These are phyloP conservation scores for Gila orcuttii DNA, from an alignment of 2,113 vertebrate genomes.

Conservation along the genomic window DNA sequence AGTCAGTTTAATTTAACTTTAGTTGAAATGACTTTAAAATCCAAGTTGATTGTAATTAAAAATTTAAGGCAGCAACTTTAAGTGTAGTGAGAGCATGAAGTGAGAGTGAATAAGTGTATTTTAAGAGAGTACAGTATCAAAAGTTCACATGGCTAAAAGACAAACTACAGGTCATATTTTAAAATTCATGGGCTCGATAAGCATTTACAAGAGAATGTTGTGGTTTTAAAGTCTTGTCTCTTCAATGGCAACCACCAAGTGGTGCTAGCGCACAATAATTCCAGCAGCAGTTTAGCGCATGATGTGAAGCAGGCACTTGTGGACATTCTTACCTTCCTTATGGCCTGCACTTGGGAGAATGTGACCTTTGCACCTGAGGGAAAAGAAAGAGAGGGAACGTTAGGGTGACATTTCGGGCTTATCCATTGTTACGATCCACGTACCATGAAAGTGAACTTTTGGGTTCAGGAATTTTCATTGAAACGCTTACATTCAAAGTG, in stretches of 20 bases:
- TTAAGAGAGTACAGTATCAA: neutral
- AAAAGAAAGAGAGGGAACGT: slow-evolving; percentile 20
- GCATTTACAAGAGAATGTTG: neutral
- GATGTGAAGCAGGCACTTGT: neutral
- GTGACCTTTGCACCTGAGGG: slow-evolving; percentile 46
- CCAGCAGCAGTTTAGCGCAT: neutral
- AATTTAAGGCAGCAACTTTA: no score
- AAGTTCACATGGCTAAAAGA: neutral
- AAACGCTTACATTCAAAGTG: neutral
- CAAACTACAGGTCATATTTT: no score
- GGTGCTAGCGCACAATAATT: slow-evolving; percentile 38
- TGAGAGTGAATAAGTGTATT: neutral
- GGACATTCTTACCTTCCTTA: slow-evolving; percentile 31
- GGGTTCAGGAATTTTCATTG: slow-evolving; percentile 14
- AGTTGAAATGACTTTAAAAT: no score
- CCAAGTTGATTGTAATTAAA: no score
- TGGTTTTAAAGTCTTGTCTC: neutral
- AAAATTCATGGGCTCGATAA: neutral
- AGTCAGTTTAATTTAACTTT: no score
- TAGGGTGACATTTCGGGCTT: slow-evolving; percentile 28
- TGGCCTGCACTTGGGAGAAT: slow-evolving; percentile 21
- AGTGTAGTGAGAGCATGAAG: neutral
- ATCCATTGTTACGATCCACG: slow-evolving; percentile 24
- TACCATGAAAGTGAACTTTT: slow-evolving; percentile 42
- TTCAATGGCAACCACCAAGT: slow-evolving; percentile 37